Evolutionary conservation across 2,888 invertebrate species (phyloP), one percentile per base, ranked within the genome.

Genomic region (Oeneis ivallda): DNA sequence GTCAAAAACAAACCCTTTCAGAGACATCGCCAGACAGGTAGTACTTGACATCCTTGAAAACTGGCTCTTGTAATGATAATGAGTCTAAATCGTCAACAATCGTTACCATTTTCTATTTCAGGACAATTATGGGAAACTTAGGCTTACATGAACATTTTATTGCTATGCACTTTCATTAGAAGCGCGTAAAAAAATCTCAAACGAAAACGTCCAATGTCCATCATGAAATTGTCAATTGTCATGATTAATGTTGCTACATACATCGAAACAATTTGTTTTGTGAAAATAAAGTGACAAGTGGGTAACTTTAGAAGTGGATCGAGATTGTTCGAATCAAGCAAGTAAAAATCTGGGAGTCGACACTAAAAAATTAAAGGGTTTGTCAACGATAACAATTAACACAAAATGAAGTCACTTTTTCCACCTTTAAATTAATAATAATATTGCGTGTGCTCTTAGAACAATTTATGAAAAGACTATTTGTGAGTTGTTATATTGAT

Each of bases 11-110:
- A 84, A 96, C 96, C 94, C 95, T 94, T 81, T 95, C 94, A 75
- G 94, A 93, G 76, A 96, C 93, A 86, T 95, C 95, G 74, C 97
- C 97, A 82, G 95, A 96, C 77, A 96, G 93, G 89, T 95, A 96
- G 90, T 95, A 97, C 83, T 96, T 96, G 76, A 97, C 95, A 93
- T 95, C 95, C 85, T 95, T 95, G 87, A 97, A 97, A 76, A 97
- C 93, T 77, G 93, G 92, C 79, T 93, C 93, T 82, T 89, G 87
- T 78, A 92, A 85, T 78, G 87, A 84, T 83, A 92, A 85, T 80
- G 92, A 85, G 83, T 90, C 92, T 85, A 92, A 81, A 84, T 91
- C 91, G 86, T 90, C 89, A 77, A 85, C 89, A 85, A 91, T 87
- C 87, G 91, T 92, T 89, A 90, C 91, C 91, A 92, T 91, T 89